These are phyloP conservation scores for Stichopus chloronotus DNA, from an alignment of 35 echinoderm and acorn worm genomes.

Conservation along the genomic window DNA sequence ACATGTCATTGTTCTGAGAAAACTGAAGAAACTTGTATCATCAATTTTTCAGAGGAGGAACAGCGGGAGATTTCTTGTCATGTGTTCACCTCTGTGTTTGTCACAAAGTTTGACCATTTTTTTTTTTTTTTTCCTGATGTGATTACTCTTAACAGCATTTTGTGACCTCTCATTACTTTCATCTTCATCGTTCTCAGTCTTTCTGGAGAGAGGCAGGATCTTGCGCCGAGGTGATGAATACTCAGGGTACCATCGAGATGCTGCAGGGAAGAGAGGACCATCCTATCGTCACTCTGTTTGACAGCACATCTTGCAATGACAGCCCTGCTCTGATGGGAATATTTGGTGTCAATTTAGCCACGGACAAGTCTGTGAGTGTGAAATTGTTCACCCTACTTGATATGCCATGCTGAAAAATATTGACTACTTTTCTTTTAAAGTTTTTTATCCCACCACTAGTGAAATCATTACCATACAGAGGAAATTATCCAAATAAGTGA, in stretches of 20 bases:
- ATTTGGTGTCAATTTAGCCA: slow-evolving; percentile 26
- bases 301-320: slow-evolving; percentile 13
- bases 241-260: slow-evolving; percentile 8
- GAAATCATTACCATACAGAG: no score
- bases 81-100: no score
- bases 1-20: no score
- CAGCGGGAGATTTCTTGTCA: no score
- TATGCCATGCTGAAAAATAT: no score
- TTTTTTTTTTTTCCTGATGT: neutral
- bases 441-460: no score
- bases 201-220: slow-evolving; percentile 50
- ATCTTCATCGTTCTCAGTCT: neutral
- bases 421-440: no score
- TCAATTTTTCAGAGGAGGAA: no score
- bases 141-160: neutral
- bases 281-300: slow-evolving; percentile 44
- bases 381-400: no score
- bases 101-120: no score
- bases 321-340: slow-evolving; percentile 60
- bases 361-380: slow-evolving; percentile 19
- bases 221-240: slow-evolving; percentile 44
- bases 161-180: neutral
- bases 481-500: no score
- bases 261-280: slow-evolving; percentile 29
- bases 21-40: no score